These are phyloP conservation scores for Heliothis virescens DNA, from an alignment of 1,140 invertebrate genomes.

Conservation along the genomic window DNA sequence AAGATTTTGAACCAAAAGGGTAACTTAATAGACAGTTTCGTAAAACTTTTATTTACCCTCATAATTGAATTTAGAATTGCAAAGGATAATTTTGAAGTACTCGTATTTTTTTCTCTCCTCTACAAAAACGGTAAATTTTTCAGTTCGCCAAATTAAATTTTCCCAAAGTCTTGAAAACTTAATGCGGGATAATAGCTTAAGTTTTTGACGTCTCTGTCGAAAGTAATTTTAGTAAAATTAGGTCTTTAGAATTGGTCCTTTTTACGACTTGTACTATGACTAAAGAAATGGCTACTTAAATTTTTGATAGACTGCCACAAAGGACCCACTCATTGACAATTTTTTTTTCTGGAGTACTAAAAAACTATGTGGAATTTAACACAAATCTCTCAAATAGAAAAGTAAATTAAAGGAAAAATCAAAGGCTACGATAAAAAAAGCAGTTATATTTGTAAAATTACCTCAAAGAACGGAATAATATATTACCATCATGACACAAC, in stretches of 20 bases:
- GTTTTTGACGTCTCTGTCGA: slow-evolving; percentile 23
- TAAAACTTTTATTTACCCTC: slow-evolving; percentile 26
- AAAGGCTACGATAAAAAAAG: too few relatives aligned
- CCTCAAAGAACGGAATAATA: too few relatives aligned
- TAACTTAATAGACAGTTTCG: slow-evolving; percentile 8
- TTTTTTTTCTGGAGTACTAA: too few relatives aligned
- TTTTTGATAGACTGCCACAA: too few relatives aligned
- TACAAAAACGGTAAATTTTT: slow-evolving; percentile 5
- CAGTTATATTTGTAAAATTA: too few relatives aligned
- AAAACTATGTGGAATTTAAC: too few relatives aligned
- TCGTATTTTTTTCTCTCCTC: slow-evolving; percentile 17
- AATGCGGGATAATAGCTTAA: slow-evolving; percentile 22
- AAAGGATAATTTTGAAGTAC: slow-evolving; percentile 15
- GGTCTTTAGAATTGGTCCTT: slow-evolving; percentile 7
- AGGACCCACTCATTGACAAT: too few relatives aligned
- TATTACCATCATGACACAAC: too few relatives aligned
- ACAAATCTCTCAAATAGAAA: too few relatives aligned
- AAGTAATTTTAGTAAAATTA: slow-evolving; percentile 8
- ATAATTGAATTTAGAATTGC: slow-evolving; percentile 23
- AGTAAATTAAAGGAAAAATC: too few relatives aligned
- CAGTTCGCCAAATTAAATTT: not conserved
- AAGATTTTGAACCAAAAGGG: slow-evolving; percentile 5
- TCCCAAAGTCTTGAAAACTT: not conserved
- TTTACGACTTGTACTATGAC: not conserved
- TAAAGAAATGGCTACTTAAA: not conserved